A percentile compares a stretch with the other conserved stretches of the same genome.
Evolutionary conservation across 2,797 vertebrate species (phyloP).

Genomic region (Arnoldichthys spilopterus): DNA sequence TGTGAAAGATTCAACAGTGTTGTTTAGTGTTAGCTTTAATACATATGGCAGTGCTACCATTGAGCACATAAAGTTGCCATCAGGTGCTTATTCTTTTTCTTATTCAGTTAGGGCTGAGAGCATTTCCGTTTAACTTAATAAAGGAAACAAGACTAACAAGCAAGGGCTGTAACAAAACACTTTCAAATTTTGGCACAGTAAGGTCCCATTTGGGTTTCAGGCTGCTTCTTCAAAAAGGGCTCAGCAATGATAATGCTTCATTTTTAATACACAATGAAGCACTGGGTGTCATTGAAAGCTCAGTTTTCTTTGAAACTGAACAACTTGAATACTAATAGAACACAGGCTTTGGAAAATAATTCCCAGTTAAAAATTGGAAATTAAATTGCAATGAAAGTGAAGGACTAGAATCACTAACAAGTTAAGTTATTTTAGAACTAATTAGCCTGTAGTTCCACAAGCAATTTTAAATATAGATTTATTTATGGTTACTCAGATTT

Average conservation of each 20-base stretch:
- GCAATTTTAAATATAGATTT: not conserved
- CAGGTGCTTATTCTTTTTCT: not conserved
- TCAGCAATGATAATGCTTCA: not conserved
- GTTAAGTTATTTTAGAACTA: not conserved
- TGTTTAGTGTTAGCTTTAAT: constrained; percentile 1
- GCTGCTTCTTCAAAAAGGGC: not conserved
- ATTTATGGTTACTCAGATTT: constrained; percentile 1
- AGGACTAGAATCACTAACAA: constrained; percentile 1
- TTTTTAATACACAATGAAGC: not conserved
- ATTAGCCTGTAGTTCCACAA: not conserved
- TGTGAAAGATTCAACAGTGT: not conserved
- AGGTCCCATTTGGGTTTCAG: not conserved
- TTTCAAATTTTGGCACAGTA: not conserved
- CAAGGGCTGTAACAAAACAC: not conserved
- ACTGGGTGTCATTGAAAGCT: not conserved
- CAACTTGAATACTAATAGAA: not conserved
- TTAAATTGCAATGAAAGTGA: not conserved
- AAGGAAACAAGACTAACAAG: not conserved
- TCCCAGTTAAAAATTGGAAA: not conserved
- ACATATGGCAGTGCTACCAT: no score
- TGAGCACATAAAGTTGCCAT: not conserved
- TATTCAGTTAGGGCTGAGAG: not conserved
- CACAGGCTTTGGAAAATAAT: not conserved
- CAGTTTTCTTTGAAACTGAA: not conserved
- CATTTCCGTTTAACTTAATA: constrained; percentile 2